Evolutionary conservation across 1,140 invertebrate species (phyloP), one percentile per base, ranked within the genome.

Genomic region (Danaus melanippus): DNA sequence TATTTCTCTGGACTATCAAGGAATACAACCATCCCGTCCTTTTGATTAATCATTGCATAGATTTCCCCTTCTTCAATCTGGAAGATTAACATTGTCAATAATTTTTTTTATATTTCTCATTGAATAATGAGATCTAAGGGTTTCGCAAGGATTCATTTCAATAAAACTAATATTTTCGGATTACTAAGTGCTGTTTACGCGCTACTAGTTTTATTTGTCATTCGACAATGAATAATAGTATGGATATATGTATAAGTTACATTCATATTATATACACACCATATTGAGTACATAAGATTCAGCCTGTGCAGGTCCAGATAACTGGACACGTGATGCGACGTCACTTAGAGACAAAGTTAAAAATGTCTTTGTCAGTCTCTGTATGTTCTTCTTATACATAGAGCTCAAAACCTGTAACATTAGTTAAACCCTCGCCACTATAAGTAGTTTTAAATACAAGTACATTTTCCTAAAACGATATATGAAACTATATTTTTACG

Each of bases 11-110:
- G 96, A 88, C 96, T 96, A 79, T 98, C 97, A 62, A 96, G 92
- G 79, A 99, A 99, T 17, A 96, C 89, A 10, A 99, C 97, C 97
- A 98, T 99, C 9, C 97, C 97, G 88, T 98, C 97, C 85, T 97
- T 97, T 87, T 98, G 96, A 88, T 98, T 98, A 51, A 99, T 98
- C 60, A 94, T 95, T 0, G 97, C 97, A 90, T 94, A 98, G 64
- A 99, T 98, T 89, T 98, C 96, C 50, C 95, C 94, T 87, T 98
- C 96, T 88, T 98, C 96, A 69, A 99, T 99, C 97, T 98, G 71
- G 48, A 50, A 12, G 11, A 41, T 41, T 12, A 12, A 41, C 42
- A 10, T 6, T 58, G 17, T n/a, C 7, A 12, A 51, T 43, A 42
- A 10, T 17, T 42, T 52, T 53, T 53, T 44, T 43, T 21, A 21